Evolutionary conservation across 2,888 invertebrate species (phyloP).

Genomic region (Cheilosia variabilis): DNA sequence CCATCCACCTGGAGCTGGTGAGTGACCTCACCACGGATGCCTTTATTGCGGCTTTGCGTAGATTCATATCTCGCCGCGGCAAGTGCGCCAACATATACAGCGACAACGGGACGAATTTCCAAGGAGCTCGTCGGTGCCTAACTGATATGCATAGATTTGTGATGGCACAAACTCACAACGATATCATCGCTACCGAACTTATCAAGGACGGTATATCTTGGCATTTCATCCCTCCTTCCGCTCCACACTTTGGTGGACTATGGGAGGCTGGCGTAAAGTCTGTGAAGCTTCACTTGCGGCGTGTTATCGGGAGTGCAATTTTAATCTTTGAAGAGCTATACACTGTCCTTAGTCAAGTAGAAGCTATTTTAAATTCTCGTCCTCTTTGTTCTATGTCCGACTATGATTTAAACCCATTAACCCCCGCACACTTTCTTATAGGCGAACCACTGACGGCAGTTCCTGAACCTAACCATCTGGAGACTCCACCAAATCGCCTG

Average conservation of each 20-base stretch:
- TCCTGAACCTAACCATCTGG: not conserved
- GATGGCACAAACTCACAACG: slow-evolving; percentile 21
- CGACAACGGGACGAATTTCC: slow-evolving; percentile 57
- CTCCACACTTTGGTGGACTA: slow-evolving; percentile 50
- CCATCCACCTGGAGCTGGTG: slow-evolving; percentile 50
- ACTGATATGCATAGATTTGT: no score
- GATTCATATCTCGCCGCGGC: slow-evolving; percentile 51
- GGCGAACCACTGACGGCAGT: not conserved
- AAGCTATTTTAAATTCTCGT: not conserved
- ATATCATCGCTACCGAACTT: slow-evolving; percentile 34
- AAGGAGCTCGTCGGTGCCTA: no score
- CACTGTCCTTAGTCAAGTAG: not conserved
- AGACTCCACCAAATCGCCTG: slow-evolving; percentile 4
- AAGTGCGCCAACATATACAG: slow-evolving; percentile 22
- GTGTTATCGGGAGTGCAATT: no score
- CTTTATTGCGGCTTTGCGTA: slow-evolving; percentile 53
- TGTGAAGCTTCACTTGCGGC: not conserved
- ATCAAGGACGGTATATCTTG: slow-evolving; percentile 53
- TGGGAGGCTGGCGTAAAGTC: slow-evolving; percentile 54
- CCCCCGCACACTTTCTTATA: slow-evolving; percentile 5
- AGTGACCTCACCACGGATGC: slow-evolving; percentile 57
- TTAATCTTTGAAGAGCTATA: no score
- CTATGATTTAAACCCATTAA: not conserved
- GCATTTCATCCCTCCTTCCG: slow-evolving; percentile 60
- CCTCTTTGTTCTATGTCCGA: not conserved